A percentile compares a stretch with the other conserved stretches of the same genome.
phyloP scores from a whole-genome alignment of 2,797 vertebrate genomes.

The Peromyscus eremicus region DNA sequence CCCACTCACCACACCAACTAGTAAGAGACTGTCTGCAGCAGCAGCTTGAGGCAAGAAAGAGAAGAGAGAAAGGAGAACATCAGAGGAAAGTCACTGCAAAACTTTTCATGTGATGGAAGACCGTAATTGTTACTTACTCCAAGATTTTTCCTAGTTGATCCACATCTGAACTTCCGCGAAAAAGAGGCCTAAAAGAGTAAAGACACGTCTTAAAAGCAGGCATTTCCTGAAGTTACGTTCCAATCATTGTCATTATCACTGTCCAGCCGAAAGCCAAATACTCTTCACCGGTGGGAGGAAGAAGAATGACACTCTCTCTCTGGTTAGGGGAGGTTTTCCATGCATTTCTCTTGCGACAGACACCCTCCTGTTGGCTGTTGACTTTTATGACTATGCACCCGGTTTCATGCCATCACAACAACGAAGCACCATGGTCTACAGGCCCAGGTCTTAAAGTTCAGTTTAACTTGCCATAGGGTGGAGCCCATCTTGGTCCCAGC shows the following conservation, averaged over 20 bases:
- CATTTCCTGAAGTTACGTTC: slow-evolving; percentile 51
- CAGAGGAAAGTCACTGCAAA: slow-evolving; percentile 32
- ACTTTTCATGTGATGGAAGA: slow-evolving; percentile 52
- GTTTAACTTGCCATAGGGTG: not conserved
- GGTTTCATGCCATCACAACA: not conserved
- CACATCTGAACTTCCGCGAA: slow-evolving; percentile 98
- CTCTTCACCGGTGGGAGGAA: not conserved
- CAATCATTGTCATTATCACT: not conserved
- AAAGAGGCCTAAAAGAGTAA: slow-evolving; percentile 94
- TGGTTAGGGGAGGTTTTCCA: not conserved
- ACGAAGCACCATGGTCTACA: not conserved
- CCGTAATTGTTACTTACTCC: slow-evolving; percentile 93
- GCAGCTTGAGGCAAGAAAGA: slow-evolving; percentile 67
- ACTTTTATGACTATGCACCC: not conserved
- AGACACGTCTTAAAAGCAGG: slow-evolving; percentile 72
- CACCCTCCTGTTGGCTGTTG: not conserved
- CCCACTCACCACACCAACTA: slow-evolving; percentile 74
- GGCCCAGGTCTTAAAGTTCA: not conserved
- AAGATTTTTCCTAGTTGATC: slow-evolving; percentile 99
- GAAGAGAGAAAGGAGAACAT: slow-evolving; percentile 59
- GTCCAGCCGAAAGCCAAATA: slow-evolving; percentile 42
- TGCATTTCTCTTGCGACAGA: not conserved
- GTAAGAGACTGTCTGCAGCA: slow-evolving; percentile 69
- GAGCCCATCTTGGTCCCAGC: not conserved
- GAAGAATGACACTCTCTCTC: not conserved